These are phyloP conservation scores for Neosalanx taihuensis DNA, from an alignment of 2,797 vertebrate genomes.

Conservation along the genomic window DNA sequence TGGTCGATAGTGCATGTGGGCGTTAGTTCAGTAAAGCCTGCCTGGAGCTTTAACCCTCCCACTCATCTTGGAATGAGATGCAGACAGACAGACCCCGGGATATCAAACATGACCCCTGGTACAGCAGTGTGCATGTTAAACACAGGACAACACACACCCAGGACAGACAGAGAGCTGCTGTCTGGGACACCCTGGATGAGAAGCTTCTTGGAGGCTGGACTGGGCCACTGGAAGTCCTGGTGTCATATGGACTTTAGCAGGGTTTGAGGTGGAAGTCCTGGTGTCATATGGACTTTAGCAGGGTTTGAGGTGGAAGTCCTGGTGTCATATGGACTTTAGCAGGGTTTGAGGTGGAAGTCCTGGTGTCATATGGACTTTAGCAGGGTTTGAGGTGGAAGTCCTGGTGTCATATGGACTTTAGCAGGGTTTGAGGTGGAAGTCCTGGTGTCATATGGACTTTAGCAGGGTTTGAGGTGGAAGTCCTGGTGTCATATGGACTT, in stretches of 20 bases:
- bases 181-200: not conserved
- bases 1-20: not conserved
- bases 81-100: slow-evolving; percentile 28
- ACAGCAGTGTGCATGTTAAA: too few relatives aligned
- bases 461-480: slow-evolving; percentile 39
- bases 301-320: too few relatives aligned
- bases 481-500: not conserved
- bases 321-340: slow-evolving; percentile 25
- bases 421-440: too few relatives aligned
- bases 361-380: slow-evolving; percentile 30
- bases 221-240: slow-evolving; percentile 10
- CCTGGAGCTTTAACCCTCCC: not conserved
- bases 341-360: too few relatives aligned
- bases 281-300: slow-evolving; percentile 24
- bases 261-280: slow-evolving; percentile 40
- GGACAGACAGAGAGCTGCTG: too few relatives aligned
- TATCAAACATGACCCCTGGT: not conserved
- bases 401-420: slow-evolving; percentile 32
- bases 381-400: too few relatives aligned
- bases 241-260: slow-evolving; percentile 17
- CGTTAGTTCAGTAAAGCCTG: slow-evolving; percentile 34
- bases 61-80: slow-evolving; percentile 33
- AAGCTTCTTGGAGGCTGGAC: slow-evolving; percentile 8
- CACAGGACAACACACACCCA: not conserved
- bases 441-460: slow-evolving; percentile 31